Evolutionary conservation across 92 coral and sea anemone species (phyloP).

Genomic region (Montipora capitata): DNA sequence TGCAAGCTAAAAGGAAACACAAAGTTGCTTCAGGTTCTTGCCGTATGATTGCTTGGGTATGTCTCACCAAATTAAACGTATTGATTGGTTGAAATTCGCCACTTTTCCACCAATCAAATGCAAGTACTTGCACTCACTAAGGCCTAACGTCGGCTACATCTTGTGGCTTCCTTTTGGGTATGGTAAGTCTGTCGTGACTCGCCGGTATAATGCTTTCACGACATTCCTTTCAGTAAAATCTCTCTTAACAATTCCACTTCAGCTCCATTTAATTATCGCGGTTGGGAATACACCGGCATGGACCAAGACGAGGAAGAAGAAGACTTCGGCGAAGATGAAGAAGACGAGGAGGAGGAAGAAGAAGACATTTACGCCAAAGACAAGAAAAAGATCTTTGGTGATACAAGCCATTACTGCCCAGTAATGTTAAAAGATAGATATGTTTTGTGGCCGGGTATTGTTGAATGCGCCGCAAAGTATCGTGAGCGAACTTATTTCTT

Average conservation of each 20-base stretch:
- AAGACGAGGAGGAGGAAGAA: conserved; percentile 96
- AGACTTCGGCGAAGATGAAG: conserved; percentile 94
- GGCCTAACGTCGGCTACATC: no score
- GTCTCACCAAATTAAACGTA: no score
- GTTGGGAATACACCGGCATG: conserved; percentile 99
- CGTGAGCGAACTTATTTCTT: conserved; percentile 95
- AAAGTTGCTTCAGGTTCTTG: no score
- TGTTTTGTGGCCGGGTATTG: conserved; percentile 91
- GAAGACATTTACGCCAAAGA: conserved; percentile 91
- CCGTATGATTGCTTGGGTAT: no score
- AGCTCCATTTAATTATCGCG: conserved; percentile 93
- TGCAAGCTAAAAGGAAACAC: no score
- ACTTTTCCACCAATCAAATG: no score
- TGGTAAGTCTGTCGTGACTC: background rate
- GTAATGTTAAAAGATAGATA: conserved; percentile 93
- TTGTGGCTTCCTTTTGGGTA: no score
- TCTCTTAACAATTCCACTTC: background rate
- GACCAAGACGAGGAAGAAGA: conserved; percentile 99
- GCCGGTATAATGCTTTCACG: no score
- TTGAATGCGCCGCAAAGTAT: conserved; percentile 94
- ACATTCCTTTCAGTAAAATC: background rate
- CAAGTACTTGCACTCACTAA: no score
- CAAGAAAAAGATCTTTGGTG: conserved; percentile 91
- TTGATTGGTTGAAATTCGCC: no score
- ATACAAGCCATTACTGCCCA: conserved; percentile 94